Conservation (phyloP, 2,888 invertebrate genomes). For the Silvanus unidentatus region DNA sequence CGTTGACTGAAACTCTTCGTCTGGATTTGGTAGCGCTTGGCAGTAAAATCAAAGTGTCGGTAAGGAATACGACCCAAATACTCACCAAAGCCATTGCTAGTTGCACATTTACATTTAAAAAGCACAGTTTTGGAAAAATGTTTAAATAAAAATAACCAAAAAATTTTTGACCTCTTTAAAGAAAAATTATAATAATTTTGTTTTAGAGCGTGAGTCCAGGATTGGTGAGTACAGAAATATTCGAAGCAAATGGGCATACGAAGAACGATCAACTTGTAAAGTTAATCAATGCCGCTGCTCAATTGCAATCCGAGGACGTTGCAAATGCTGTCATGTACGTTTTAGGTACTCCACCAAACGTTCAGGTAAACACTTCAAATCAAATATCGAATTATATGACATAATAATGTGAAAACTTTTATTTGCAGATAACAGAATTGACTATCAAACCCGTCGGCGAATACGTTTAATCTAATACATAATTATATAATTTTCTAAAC, state of each 20-base stretch:
- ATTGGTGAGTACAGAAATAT: constrained; percentile 24
- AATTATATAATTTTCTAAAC: too few relatives aligned
- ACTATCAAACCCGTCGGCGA: constrained; percentile 20
- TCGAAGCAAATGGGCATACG: constrained; percentile 15
- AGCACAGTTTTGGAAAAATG: too few relatives aligned
- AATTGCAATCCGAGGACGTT: constrained; percentile 24
- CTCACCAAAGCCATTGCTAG: too few relatives aligned
- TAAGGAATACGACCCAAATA: too few relatives aligned
- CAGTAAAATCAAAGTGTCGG: constrained; percentile 19
- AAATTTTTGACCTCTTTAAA: not conserved
- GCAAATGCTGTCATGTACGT: constrained; percentile 27
- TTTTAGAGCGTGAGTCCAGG: constrained; percentile 30
- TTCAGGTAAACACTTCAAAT: constrained; percentile 23
- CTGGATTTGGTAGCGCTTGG: constrained; percentile 14
- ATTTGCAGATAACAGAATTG: constrained; percentile 17
- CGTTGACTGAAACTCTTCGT: constrained; percentile 16
- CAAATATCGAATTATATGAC: too few relatives aligned
- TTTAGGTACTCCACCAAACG: constrained; percentile 24
- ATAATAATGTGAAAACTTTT: constrained; percentile 4
- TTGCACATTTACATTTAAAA: too few relatives aligned
- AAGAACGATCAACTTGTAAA: constrained; percentile 14
- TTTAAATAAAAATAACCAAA: too few relatives aligned
- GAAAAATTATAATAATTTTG: constrained; percentile 9
- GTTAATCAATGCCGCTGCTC: constrained; percentile 13
- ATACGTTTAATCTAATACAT: constrained; percentile 13